Percentiles rank a stretch among this genome's conserved stretches.
Evolutionary conservation across 2,888 invertebrate species (phyloP).

Genomic region (Pristionchus entomophagus): DNA sequence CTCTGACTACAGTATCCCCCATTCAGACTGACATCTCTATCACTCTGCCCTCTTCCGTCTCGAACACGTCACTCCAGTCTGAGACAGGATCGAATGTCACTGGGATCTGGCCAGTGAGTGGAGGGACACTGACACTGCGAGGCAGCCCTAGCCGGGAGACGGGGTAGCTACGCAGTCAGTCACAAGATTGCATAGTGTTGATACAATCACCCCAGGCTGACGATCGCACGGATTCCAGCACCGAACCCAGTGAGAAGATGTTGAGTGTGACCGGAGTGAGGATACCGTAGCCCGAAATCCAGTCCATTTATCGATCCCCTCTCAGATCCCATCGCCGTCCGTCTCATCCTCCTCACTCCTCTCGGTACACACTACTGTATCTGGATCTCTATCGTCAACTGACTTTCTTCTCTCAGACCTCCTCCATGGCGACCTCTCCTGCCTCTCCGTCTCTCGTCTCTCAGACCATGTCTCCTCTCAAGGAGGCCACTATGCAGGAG

Average conservation of each 20-base stretch:
- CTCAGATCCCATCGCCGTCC: background rate
- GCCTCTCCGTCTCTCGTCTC: slow-evolving; percentile 1
- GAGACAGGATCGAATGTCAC: background rate
- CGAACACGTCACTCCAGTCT: slow-evolving; percentile 1
- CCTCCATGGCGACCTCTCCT: background rate
- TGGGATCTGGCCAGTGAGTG: background rate
- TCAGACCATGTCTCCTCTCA: slow-evolving; percentile 36
- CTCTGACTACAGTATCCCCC: background rate
- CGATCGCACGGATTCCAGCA: background rate
- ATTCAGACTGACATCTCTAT: slow-evolving; percentile 29
- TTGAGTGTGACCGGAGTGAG: background rate
- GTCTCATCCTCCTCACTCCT: background rate
- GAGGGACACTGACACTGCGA: too few relatives aligned
- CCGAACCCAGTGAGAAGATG: background rate
- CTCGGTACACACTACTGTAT: background rate
- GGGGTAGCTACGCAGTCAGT: too few relatives aligned
- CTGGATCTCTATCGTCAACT: background rate
- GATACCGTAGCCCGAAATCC: background rate
- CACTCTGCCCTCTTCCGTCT: background rate
- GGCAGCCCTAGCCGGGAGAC: too few relatives aligned
- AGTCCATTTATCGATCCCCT: background rate
- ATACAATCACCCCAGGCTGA: background rate
- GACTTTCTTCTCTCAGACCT: slow-evolving; percentile 8
- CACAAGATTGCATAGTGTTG: background rate
- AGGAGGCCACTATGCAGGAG: slow-evolving; percentile 2